Percentiles rank a stretch among this genome's conserved stretches.
Evolutionary conservation across 1,140 invertebrate species (phyloP).

Genomic region (Belonocnema kinseyi): DNA sequence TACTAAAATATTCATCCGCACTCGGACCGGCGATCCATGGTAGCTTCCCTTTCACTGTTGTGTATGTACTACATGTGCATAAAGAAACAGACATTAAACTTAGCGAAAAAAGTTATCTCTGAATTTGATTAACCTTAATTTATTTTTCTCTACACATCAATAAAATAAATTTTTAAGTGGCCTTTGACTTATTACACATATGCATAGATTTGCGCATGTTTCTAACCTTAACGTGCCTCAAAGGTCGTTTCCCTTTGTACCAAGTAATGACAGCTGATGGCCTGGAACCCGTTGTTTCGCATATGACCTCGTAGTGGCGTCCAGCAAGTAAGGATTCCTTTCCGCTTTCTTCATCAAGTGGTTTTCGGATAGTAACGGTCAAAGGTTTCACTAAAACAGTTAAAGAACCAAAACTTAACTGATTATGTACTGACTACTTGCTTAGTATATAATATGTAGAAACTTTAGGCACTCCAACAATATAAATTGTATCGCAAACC

Average conservation of each 20-base stretch:
- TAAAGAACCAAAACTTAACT: conserved; percentile 19
- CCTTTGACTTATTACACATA: too few species aligned
- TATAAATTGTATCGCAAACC: not conserved
- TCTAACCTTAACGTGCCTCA: conserved; percentile 84
- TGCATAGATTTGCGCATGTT: not conserved
- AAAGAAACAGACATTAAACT: too few species aligned
- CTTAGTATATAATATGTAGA: not conserved
- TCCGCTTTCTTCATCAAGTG: conserved; percentile 57
- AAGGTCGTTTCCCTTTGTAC: conserved; percentile 88
- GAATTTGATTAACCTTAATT: too few species aligned
- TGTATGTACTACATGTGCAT: too few species aligned
- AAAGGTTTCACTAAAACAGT: conserved; percentile 84
- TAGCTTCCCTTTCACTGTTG: too few species aligned
- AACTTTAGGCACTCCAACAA: not conserved
- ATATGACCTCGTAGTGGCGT: conserved; percentile 85
- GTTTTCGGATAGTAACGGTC: conserved; percentile 83
- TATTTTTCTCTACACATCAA: too few species aligned
- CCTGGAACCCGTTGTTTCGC: conserved; percentile 88
- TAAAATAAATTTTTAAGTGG: too few species aligned
- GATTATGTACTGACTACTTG: not conserved
- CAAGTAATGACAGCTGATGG: conserved; percentile 91
- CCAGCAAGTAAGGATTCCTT: conserved; percentile 81
- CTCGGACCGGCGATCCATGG: too few species aligned
- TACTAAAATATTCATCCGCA: too few species aligned
- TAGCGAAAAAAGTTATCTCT: too few species aligned